Evolutionary conservation across 2,797 vertebrate genomes (phyloP).

Genomic region (Pristis pectinata): DNA sequence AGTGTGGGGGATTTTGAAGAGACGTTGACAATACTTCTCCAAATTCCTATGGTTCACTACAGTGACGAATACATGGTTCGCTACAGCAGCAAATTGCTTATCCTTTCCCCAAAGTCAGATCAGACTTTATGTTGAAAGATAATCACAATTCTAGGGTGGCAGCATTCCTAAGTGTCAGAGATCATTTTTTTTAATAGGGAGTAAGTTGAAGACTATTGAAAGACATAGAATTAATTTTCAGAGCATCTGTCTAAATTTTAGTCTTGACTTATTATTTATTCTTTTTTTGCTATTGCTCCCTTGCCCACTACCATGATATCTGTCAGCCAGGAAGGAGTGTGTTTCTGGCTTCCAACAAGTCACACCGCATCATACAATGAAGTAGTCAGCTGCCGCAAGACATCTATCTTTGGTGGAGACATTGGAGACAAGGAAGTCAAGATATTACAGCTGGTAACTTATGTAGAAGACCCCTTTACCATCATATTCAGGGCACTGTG

Average conservation of each 20-base stretch:
- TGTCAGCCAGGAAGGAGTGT: no score
- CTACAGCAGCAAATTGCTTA: background rate
- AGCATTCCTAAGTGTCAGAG: background rate
- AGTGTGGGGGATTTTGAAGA: no score
- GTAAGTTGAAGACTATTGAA: background rate
- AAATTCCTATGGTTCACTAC: background rate
- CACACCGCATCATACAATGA: no score
- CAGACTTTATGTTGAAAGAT: background rate
- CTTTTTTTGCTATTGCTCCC: background rate
- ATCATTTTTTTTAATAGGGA: background rate
- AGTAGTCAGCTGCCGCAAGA: no score
- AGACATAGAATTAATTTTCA: background rate
- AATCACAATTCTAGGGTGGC: background rate
- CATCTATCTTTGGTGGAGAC: background rate
- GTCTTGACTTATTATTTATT: background rate
- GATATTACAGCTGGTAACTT: background rate
- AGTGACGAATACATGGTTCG: background rate
- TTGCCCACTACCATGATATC: no score
- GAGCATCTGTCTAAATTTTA: background rate
- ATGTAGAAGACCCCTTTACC: no score
- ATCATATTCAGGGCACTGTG: background rate
- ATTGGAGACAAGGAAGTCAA: background rate
- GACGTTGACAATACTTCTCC: no score
- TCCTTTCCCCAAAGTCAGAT: background rate
- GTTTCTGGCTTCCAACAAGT: no score